Percentiles rank a stretch among this genome's conserved stretches.
Conservation (phyloP, 2,797 vertebrate species). For the Thaleichthys pacificus region DNA sequence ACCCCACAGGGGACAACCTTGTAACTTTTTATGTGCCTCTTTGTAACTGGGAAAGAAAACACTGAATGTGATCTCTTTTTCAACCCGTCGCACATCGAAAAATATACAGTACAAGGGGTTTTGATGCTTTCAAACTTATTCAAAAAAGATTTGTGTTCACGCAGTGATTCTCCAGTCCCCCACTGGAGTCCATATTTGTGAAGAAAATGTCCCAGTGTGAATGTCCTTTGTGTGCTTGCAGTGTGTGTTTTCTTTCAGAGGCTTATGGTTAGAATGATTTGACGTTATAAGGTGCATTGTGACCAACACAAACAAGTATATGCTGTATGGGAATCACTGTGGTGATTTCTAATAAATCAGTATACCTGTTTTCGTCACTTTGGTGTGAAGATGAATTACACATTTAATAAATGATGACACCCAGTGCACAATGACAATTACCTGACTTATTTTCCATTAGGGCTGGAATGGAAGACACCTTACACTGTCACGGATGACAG, state of each 20-base stretch:
- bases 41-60: constrained; percentile 69
- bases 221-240: constrained; percentile 21
- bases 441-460: constrained; percentile 80
- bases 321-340: constrained; percentile 16
- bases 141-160: constrained; percentile 44
- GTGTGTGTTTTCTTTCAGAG: neutral
- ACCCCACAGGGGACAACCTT: constrained; percentile 79
- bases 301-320: constrained; percentile 40
- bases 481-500: constrained; percentile 74
- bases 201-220: constrained; percentile 46
- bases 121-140: constrained; percentile 11
- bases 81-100: constrained; percentile 30
- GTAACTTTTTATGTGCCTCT: constrained; percentile 76
- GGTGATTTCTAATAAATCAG: constrained; percentile 66
- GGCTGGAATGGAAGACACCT: constrained; percentile 68
- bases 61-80: constrained; percentile 63
- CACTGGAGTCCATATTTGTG: constrained; percentile 29
- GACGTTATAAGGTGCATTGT: constrained; percentile 38
- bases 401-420: constrained; percentile 80
- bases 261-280: neutral
- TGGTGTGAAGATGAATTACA: constrained; percentile 77
- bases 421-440: constrained; percentile 80
- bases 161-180: constrained; percentile 46
- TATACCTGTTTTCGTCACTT: constrained; percentile 70
- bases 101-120: constrained; percentile 16